Evolutionary conservation across 1,140 invertebrate genomes (phyloP), one percentile per base, ranked within the genome.

Genomic region (Pachypeltis micranthus): DNA sequence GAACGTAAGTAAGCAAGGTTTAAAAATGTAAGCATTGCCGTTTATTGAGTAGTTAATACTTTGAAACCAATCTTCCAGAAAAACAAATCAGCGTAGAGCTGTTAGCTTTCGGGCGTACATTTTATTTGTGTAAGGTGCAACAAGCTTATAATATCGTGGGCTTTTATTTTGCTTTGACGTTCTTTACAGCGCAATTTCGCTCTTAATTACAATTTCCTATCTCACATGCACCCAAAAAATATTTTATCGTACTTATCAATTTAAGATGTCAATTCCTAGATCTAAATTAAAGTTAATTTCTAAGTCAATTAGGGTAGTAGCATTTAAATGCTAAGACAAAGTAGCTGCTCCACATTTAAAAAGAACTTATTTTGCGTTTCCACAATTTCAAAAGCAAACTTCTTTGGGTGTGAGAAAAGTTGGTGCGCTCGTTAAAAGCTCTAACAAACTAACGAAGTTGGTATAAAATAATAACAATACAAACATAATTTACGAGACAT

Each of bases 11-110:
- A n/a, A n/a, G n/a, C n/a, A n/a, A n/a, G n/a, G n/a, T n/a, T n/a
- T n/a, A n/a, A 51, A 57, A 57, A 57, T 26, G 55, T 57, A 57
- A 57, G 55, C 55, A 57, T 57, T 57, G 55, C 55, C 26, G 25
- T 57, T 57, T 57, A 57, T 57, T 57, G n/a, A 39, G 10, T n/a
- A 57, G 27, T 26, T 26, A 4, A 29, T 57, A 26, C 23, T 57
- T 57, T 28, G 55, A 26, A 57, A 57, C 23, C 55, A 57, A 57
- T 27, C 26, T 57, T 57, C 55, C 55, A 57, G 55, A 57, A 57
- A 57, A 57, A 10, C 23, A 4, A 25, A 54, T n/a, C 16, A 57
- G 7, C 27, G 16, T 23, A 29, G 55, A 57, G 23, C 55, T 26
- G 27, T 26, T 25, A 25, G 55, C 55, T 26, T 26, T 26, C 10